These are phyloP conservation scores for Moxostoma hubbsi DNA, from an alignment of 2,797 vertebrate genomes.

Conservation along the genomic window DNA sequence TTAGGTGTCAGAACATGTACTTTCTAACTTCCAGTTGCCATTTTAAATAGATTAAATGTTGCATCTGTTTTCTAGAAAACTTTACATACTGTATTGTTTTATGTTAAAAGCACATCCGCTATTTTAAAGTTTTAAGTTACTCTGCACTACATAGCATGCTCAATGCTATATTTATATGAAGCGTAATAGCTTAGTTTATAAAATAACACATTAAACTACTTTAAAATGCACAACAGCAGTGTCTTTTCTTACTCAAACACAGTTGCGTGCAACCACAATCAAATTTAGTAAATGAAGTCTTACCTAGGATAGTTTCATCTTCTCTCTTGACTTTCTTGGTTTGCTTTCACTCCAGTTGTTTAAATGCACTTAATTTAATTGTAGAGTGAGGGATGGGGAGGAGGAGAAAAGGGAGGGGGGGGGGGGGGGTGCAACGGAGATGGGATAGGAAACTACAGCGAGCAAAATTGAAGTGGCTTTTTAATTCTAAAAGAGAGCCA, in stretches of 20 bases:
- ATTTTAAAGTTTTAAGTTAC: background rate
- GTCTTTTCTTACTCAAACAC: background rate
- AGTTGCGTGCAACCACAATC: background rate
- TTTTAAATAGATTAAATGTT: too few relatives aligned
- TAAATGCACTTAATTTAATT: constrained; percentile 58
- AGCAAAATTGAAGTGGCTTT: background rate
- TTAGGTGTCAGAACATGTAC: too few relatives aligned
- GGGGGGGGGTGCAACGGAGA: constrained; percentile 35
- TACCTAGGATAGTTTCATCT: constrained; percentile 11
- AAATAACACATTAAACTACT: background rate
- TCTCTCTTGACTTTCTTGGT: background rate
- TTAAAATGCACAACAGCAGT: background rate
- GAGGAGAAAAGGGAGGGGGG: constrained; percentile 20
- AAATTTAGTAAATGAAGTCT: constrained; percentile 9
- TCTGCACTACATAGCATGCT: background rate
- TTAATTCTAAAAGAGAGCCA: constrained; percentile 6
- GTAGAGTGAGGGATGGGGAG: constrained; percentile 62
- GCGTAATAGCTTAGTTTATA: background rate
- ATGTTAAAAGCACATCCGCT: background rate
- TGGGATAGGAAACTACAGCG: constrained; percentile 6
- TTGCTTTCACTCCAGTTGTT: background rate
- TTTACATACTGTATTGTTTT: too few relatives aligned
- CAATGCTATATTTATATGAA: background rate
- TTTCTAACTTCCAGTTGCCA: too few relatives aligned
- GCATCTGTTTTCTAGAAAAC: too few relatives aligned